A percentile compares a stretch with the other conserved stretches of the same genome.
phyloP scores from a whole-genome alignment of 2,888 invertebrate genomes.

The Ectemnius continuus region DNA sequence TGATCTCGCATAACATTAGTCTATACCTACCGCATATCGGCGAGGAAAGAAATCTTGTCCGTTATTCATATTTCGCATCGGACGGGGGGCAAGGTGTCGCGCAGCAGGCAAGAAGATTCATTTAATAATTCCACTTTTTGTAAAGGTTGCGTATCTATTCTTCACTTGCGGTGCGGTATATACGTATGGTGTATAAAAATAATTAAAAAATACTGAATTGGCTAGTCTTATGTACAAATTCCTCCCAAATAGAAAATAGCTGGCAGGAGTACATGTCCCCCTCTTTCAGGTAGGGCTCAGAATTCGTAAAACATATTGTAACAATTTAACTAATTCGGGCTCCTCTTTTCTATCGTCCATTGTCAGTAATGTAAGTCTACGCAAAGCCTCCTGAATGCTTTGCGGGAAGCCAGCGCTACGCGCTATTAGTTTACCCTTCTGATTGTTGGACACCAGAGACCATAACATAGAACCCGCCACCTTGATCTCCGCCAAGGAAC shows the following conservation, averaged over 20 bases:
- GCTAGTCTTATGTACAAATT: conserved; percentile 38
- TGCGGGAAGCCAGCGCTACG: conserved; percentile 79
- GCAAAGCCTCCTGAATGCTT: conserved; percentile 78
- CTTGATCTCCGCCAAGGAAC: conserved; percentile 77
- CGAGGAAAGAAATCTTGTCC: no score
- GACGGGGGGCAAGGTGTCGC: no score
- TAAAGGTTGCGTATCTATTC: no score
- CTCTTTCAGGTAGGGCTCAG: conserved; percentile 64
- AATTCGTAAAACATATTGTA: conserved; percentile 70
- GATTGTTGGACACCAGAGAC: conserved; percentile 85
- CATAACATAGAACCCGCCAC: conserved; percentile 81
- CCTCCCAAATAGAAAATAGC: background rate
- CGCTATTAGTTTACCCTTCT: conserved; percentile 82
- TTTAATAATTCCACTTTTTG: no score
- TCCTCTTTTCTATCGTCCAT: conserved; percentile 65
- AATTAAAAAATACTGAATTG: conserved; percentile 22
- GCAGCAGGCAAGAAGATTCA: no score
- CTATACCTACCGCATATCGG: no score
- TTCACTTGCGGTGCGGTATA: no score
- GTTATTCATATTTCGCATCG: no score
- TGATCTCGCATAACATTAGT: conserved; percentile 1
- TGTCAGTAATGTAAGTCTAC: conserved; percentile 73
- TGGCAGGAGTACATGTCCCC: conserved; percentile 19
- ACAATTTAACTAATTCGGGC: conserved; percentile 68
- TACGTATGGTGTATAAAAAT: background rate